phyloP scores from a whole-genome alignment of 2,113 vertebrate genomes.

The Myanophis thanlyinensis region DNA sequence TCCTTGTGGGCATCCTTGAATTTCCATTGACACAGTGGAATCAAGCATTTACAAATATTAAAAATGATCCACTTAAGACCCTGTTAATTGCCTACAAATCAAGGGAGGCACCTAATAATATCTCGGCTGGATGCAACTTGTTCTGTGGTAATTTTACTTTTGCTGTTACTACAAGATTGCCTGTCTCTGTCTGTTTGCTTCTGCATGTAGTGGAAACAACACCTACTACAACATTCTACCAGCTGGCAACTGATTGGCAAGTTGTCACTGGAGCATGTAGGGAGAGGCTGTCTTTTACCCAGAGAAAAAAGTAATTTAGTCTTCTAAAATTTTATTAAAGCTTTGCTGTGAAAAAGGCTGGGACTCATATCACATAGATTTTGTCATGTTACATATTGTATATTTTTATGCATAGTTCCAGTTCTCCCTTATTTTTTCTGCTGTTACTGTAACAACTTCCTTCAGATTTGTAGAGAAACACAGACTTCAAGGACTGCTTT shows the following conservation, averaged over 20 bases:
- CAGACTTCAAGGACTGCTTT: background rate
- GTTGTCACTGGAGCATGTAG: background rate
- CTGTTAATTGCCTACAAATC: background rate
- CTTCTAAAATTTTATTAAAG: background rate
- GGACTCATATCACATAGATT: background rate
- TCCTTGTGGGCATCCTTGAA: background rate
- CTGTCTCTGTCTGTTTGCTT: background rate
- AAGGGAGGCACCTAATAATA: background rate
- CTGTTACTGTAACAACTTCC: background rate
- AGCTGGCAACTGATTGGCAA: background rate
- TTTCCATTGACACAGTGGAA: too few relatives aligned
- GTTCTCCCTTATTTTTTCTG: background rate
- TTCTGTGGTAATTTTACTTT: background rate
- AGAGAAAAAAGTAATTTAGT: background rate
- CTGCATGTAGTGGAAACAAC: background rate
- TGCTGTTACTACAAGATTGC: background rate
- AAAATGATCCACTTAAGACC: background rate
- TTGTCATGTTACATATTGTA: too few relatives aligned
- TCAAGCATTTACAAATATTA: background rate
- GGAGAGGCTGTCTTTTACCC: background rate
- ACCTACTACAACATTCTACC: background rate
- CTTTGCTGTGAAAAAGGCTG: background rate
- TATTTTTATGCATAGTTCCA: background rate
- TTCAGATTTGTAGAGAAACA: background rate
- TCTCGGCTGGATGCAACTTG: background rate